These are phyloP conservation scores for Miichthys miiuy DNA, from an alignment of 2,797 vertebrate species.

Conservation along the genomic window DNA sequence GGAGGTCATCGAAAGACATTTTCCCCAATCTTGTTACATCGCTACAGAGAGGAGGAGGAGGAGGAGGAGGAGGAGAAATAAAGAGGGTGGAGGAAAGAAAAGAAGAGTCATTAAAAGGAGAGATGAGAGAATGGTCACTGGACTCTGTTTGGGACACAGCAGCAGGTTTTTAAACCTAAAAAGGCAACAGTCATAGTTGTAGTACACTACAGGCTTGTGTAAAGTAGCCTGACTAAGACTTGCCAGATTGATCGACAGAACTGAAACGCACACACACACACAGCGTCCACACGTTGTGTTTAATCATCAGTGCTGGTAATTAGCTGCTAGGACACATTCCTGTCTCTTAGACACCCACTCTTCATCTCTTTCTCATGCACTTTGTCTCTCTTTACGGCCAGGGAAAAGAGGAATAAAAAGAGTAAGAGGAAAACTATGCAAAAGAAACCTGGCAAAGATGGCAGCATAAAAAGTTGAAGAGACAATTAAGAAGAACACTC, in stretches of 20 bases:
- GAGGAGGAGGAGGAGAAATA: constrained; percentile 9
- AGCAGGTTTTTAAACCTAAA: neutral
- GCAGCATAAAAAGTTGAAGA: no score
- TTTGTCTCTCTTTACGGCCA: constrained; percentile 3
- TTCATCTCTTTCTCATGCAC: constrained; percentile 12
- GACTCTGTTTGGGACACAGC: neutral
- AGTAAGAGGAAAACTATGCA: neutral
- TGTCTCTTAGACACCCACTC: constrained; percentile 36
- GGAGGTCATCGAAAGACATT: constrained; percentile 52
- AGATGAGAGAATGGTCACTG: constrained; percentile 44
- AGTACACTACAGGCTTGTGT: neutral
- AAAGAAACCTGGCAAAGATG: no score
- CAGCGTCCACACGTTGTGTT: constrained; percentile 21
- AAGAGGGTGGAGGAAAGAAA: neutral
- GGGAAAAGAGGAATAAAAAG: constrained; percentile 1
- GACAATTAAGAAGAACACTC: no score
- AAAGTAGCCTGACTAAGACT: neutral
- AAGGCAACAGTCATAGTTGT: constrained; percentile 20
- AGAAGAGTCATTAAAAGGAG: constrained; percentile 34
- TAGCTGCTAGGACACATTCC: constrained; percentile 62
- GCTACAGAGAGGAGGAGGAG: constrained; percentile 19
- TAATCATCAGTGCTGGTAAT: constrained; percentile 69
- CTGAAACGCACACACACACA: constrained; percentile 1
- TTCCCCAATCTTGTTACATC: constrained; percentile 46
- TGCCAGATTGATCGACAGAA: neutral